A percentile compares a stretch with the other conserved stretches of the same genome.
Conservation (phyloP, 1,140 invertebrate genomes). For the Nylanderia fulva region DNA sequence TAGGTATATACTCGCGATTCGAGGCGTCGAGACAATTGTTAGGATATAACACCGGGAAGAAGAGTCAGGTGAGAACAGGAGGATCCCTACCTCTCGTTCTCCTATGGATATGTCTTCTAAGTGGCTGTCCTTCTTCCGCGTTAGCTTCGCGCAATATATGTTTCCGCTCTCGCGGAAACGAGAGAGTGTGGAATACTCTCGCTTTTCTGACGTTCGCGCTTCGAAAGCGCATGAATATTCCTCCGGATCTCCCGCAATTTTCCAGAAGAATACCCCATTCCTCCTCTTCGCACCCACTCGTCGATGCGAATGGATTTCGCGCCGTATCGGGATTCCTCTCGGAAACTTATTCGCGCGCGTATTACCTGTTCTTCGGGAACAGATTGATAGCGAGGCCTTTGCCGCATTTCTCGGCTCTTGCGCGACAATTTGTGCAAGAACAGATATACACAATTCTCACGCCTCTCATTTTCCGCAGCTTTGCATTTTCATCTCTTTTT, state of each 20-base stretch:
- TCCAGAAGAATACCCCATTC: slow-evolving; percentile 39
- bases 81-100: background rate
- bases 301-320: slow-evolving; percentile 49
- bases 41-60: background rate
- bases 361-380: slow-evolving; percentile 33
- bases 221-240: slow-evolving; percentile 50
- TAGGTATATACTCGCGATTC: background rate
- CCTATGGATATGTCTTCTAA: slow-evolving; percentile 53
- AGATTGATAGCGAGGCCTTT: slow-evolving; percentile 21
- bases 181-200: background rate
- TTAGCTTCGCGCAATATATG: slow-evolving; percentile 39
- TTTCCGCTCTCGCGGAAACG: slow-evolving; percentile 22
- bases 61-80: slow-evolving; percentile 23
- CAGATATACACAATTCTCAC: background rate
- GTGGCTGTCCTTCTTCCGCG: slow-evolving; percentile 56
- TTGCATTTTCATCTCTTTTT: background rate
- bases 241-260: slow-evolving; percentile 64
- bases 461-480: background rate
- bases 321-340: slow-evolving; percentile 22
- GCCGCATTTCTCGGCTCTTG: background rate
- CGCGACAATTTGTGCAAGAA: slow-evolving; percentile 13
- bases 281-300: background rate
- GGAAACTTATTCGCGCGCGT: slow-evolving; percentile 57
- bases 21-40: slow-evolving; percentile 32
- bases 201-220: background rate